Evolutionary conservation across 2,797 vertebrate genomes (phyloP).

Genomic region (Cheirogaleus major): DNA sequence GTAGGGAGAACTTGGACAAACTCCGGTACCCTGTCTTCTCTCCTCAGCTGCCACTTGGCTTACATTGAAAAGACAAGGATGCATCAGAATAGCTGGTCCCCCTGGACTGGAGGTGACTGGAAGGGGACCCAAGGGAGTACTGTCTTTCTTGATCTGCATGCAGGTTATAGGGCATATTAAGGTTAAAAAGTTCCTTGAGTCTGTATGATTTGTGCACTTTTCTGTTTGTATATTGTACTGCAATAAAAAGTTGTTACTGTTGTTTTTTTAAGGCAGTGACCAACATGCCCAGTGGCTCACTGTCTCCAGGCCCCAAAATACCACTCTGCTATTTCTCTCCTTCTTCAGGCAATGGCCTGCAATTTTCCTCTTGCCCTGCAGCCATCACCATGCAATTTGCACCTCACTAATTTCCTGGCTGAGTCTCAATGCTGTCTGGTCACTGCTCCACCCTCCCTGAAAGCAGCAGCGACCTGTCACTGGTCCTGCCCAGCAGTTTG

Average conservation of each 20-base stretch:
- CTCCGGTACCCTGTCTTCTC: background rate
- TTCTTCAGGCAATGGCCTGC: conserved; percentile 47
- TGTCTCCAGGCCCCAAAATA: conserved; percentile 65
- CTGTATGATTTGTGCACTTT: background rate
- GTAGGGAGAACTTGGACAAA: background rate
- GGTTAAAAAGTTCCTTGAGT: background rate
- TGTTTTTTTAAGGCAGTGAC: background rate
- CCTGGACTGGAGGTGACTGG: background rate
- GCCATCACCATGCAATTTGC: conserved; percentile 74
- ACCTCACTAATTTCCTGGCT: conserved; percentile 72
- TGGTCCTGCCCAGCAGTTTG: background rate
- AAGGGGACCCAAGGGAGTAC: background rate
- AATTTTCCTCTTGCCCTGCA: conserved; percentile 76
- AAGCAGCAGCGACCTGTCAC: background rate
- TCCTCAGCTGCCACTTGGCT: conserved; percentile 21
- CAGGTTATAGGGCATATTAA: background rate
- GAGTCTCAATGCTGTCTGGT: conserved; percentile 41
- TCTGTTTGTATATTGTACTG: background rate
- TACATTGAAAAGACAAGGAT: background rate
- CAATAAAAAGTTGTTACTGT: background rate
- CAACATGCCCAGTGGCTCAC: background rate
- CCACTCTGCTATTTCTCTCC: conserved; percentile 69
- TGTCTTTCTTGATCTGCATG: background rate
- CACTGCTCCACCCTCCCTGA: conserved; percentile 4
- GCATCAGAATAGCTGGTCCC: background rate